Evolutionary conservation across 2,888 invertebrate species (phyloP).

Genomic region (Drosophila neotestacea): DNA sequence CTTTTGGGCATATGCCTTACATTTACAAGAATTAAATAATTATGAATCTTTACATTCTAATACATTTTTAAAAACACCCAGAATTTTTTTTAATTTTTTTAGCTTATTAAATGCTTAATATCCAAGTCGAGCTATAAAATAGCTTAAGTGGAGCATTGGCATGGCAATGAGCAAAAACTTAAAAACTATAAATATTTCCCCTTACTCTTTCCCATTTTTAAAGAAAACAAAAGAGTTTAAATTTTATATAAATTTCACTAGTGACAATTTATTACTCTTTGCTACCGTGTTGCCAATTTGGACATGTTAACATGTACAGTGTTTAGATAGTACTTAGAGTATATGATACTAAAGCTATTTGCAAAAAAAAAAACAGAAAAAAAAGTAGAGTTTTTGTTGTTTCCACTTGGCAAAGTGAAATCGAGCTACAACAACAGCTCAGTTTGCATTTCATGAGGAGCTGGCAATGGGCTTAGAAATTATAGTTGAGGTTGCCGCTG

Average conservation of each 20-base stretch:
- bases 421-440: background rate
- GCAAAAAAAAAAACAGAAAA: slow-evolving; percentile 16
- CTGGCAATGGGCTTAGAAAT: slow-evolving; percentile 62
- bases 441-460: background rate
- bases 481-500: slow-evolving; percentile 84
- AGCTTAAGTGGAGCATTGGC: too few relatives aligned
- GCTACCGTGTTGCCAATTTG: slow-evolving; percentile 25
- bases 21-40: too few relatives aligned
- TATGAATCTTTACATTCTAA: too few relatives aligned
- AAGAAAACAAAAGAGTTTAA: background rate
- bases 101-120: too few relatives aligned
- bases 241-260: slow-evolving; percentile 13
- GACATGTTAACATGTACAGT: slow-evolving; percentile 1
- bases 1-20: too few relatives aligned
- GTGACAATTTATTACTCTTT: slow-evolving; percentile 26
- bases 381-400: background rate
- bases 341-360: slow-evolving; percentile 32
- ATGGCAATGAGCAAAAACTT: too few relatives aligned
- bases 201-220: background rate
- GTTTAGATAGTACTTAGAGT: background rate
- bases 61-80: too few relatives aligned
- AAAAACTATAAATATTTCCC: too few relatives aligned
- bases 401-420: slow-evolving; percentile 1
- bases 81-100: too few relatives aligned
- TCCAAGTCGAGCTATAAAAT: too few relatives aligned